A percentile compares a stretch with the other conserved stretches of the same genome.
Evolutionary conservation across 2,797 vertebrate genomes (phyloP).

Genomic region (Esox masquinongy): DNA sequence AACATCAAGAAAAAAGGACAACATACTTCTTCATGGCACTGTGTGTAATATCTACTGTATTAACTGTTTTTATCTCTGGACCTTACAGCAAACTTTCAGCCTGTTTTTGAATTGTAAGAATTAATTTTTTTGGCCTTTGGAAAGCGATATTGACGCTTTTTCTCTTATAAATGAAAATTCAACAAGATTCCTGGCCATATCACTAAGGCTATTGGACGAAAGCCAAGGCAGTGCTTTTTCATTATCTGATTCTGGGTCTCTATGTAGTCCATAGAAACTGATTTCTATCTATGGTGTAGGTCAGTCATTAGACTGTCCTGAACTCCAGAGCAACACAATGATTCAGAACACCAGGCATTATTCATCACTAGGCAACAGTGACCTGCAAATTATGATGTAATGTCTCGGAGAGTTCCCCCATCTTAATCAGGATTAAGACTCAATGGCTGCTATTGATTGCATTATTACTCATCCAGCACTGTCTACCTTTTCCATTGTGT

Average conservation of each 20-base stretch:
- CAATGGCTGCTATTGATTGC: neutral
- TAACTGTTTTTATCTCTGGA: neutral
- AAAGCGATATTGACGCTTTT: neutral
- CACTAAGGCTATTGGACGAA: neutral
- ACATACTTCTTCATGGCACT: neutral
- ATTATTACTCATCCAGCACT: conserved; percentile 2
- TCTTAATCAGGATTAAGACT: conserved; percentile 4
- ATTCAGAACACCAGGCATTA: neutral
- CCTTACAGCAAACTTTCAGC: neutral
- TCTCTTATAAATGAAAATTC: neutral
- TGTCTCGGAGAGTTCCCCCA: neutral
- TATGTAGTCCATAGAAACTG: neutral
- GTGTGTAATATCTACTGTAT: neutral
- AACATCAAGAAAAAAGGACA: too few species aligned
- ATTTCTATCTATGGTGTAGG: too few species aligned
- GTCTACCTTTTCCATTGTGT: conserved; percentile 4
- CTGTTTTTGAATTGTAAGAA: neutral
- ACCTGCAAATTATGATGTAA: neutral
- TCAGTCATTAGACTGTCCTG: neutral
- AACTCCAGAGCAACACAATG: neutral
- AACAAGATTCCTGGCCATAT: neutral
- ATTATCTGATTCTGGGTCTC: neutral
- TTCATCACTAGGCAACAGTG: conserved; percentile 1
- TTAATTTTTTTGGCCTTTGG: neutral
- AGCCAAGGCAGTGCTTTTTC: neutral